Evolutionary conservation across 2,888 invertebrate genomes (phyloP).

Genomic region (Lasioglossum vierecki): DNA sequence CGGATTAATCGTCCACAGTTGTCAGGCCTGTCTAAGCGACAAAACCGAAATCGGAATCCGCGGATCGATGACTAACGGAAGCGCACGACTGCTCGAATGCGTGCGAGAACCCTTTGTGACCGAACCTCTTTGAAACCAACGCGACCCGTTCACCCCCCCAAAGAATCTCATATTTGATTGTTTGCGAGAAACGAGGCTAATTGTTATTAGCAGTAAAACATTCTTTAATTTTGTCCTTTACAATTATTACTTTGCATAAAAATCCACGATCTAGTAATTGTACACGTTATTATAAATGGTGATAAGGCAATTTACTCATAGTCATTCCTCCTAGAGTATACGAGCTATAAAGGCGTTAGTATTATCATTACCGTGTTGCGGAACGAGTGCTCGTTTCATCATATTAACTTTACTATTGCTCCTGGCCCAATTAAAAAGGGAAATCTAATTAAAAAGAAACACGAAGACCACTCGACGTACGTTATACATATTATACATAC

Average conservation of each 20-base stretch:
- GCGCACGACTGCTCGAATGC: not conserved
- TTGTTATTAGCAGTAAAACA: not conserved
- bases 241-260: not conserved
- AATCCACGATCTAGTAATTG: not conserved
- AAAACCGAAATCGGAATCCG: conserved; percentile 37
- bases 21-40: conserved; percentile 37
- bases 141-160: not conserved
- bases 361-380: not conserved
- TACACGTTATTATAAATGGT: not conserved
- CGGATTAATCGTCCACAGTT: conserved; percentile 63
- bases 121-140: not conserved
- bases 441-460: conserved; percentile 4
- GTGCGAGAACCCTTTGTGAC: conserved; percentile 12
- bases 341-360: not conserved
- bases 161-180: not conserved
- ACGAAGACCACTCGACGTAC: not conserved
- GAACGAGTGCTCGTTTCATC: conserved; percentile 2
- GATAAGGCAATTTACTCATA: not conserved
- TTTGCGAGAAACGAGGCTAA: not conserved
- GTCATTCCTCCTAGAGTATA: not conserved
- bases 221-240: not conserved
- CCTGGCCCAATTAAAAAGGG: not conserved
- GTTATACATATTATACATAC: not conserved
- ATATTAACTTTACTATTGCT: not conserved
- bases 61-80: conserved; percentile 23